Base-by-base conservation (phyloP, 2,797 vertebrate genomes). In the Microctenopoma lineatum region DNA sequence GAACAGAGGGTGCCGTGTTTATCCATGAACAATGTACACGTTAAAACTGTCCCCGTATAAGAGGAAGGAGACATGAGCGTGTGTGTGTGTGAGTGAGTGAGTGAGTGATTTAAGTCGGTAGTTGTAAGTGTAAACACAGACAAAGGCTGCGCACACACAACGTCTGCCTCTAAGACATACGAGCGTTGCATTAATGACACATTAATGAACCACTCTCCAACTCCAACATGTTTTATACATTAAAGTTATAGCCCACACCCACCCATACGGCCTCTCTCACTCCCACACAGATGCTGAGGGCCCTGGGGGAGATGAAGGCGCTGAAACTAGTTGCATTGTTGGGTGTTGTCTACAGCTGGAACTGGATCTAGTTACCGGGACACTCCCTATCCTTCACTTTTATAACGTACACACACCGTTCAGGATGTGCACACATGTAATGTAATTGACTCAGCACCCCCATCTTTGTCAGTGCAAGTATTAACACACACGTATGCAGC, bases 321-420 rank as follows among this genome's bases (percentile, higher is more conserved):
- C 84, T 84, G 77, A 84, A 81, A 79, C 78, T 83, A 80, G 83
- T 90, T 89, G 67, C 66, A 74, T 77, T 61, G 77, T 41, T 79
- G 92, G 92, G 93, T 89, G 92, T 91, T 87, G 90, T 89, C 90
- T 90, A 76, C 89, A 92, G 90, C 91, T 92, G 88, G 88, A 83
- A 59, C 73, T 85, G 84, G 86, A 90, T 93, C 85, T 82, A 59
- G 78, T 94, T 93, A 90, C 92, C 9, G 29, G 73, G 83, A 82
- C 83, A 86, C 89, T 89, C 90, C 91, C 87, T 79, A 53, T 70
- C 47, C 42, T 81, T 79, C 70, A 77, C 58, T 61, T 82, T 64
- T 79, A 68, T 71, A 77, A 69, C 62, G 68, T 52, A 55, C 25
- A 61, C 57, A 62, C 65, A 67, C 62, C 27, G 34, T 77, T 62